phyloP scores from a whole-genome alignment of 2,113 vertebrate genomes.

The Semnornis frantzii region DNA sequence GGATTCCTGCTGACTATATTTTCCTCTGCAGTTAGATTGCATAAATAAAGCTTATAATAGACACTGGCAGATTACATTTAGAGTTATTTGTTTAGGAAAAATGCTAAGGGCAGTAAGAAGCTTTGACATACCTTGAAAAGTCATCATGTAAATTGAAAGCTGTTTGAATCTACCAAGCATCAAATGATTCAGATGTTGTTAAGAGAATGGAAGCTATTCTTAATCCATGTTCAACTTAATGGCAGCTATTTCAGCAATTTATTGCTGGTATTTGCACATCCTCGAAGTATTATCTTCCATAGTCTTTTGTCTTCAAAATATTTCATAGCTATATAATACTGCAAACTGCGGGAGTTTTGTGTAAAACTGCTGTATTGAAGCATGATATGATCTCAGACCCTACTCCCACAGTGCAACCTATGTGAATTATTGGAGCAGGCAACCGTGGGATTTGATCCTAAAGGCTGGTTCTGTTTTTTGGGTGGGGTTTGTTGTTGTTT shows the following conservation, averaged over 20 bases:
- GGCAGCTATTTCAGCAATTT: not conserved
- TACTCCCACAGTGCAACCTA: not conserved
- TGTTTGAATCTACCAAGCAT: not conserved
- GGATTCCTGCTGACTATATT: not conserved
- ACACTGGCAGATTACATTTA: not conserved
- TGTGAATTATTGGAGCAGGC: not conserved
- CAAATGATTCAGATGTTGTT: not conserved
- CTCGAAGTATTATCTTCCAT: not conserved
- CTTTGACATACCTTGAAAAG: not conserved
- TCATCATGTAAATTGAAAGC: not conserved
- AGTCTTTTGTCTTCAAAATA: not conserved
- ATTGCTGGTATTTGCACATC: not conserved
- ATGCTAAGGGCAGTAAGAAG: not conserved
- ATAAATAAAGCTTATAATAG: not conserved
- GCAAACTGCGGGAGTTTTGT: not conserved
- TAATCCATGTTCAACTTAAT: not conserved
- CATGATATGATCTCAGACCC: not conserved
- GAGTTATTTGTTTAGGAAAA: not conserved
- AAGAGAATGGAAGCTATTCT: not conserved
- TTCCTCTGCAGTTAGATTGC: not conserved
- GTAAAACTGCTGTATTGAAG: not conserved
- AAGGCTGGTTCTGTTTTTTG: not conserved
- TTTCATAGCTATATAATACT: not conserved
- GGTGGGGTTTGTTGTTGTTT: too few species aligned
- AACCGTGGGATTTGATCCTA: not conserved